A percentile compares a stretch with the other conserved stretches of the same genome.
Evolutionary conservation across 2,888 invertebrate genomes (phyloP).

Genomic region (Nymphalis urticae): DNA sequence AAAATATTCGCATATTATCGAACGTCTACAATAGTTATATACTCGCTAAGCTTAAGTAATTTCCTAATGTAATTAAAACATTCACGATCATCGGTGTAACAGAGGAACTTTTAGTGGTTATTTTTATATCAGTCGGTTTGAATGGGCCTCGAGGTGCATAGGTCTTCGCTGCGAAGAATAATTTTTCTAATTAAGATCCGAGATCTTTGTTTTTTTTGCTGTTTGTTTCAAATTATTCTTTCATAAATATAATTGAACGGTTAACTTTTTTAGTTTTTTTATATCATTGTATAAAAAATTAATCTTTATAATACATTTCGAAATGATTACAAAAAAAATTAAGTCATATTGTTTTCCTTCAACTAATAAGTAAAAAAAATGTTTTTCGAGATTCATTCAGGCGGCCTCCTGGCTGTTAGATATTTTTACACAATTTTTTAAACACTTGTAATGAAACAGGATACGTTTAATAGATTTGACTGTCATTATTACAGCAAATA

Average conservation of each 20-base stretch:
- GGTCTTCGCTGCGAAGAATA: conserved; percentile 50
- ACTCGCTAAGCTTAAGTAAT: background rate
- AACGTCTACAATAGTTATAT: background rate
- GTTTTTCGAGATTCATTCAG: no score
- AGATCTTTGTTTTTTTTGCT: conserved; percentile 30
- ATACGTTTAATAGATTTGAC: no score
- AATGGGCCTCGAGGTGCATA: conserved; percentile 64
- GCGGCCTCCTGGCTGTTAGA: no score
- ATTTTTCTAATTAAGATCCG: conserved; percentile 58
- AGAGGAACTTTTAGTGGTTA: conserved; percentile 48
- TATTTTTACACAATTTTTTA: no score
- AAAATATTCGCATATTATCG: background rate
- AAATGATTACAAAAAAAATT: no score
- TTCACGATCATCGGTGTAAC: conserved; percentile 51
- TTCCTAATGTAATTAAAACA: background rate
- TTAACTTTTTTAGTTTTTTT: conserved; percentile 2
- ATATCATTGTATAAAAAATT: no score
- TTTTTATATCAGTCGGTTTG: conserved; percentile 67
- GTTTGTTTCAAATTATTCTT: conserved; percentile 22
- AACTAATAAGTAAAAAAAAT: no score
- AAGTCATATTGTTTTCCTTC: no score
- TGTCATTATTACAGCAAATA: no score
- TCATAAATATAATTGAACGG: conserved; percentile 5
- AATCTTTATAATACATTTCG: no score
- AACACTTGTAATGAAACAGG: no score